Conservation (phyloP, 2,797 vertebrate species). For the Urosaurus nigricauda region DNA sequence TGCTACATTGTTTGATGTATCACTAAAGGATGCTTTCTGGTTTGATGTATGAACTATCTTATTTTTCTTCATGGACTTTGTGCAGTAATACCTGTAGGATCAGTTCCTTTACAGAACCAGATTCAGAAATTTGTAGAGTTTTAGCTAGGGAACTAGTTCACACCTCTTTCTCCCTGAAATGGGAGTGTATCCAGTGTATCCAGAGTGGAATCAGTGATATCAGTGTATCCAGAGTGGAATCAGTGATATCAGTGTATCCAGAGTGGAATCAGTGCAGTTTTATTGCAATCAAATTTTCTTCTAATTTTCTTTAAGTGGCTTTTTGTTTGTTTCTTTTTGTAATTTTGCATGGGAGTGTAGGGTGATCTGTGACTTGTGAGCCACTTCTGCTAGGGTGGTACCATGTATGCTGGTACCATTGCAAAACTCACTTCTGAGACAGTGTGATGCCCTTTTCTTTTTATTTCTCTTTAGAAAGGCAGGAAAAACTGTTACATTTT, state of each 20-base stretch:
- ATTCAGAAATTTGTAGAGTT: neutral
- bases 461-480: neutral
- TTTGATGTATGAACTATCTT: slow-evolving; percentile 31
- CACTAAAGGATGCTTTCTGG: slow-evolving; percentile 49
- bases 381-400: neutral
- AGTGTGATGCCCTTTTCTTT: neutral
- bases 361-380: neutral
- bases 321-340: neutral
- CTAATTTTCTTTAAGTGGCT: neutral
- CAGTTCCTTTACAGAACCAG: neutral
- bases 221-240: too few relatives aligned
- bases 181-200: too few relatives aligned
- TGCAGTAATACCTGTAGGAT: neutral
- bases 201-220: too few relatives aligned
- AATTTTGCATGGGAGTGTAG: neutral
- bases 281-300: neutral
- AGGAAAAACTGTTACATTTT: neutral
- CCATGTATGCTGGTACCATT: neutral
- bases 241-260: neutral
- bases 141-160: neutral
- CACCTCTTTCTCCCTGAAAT: neutral
- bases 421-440: neutral
- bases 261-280: neutral
- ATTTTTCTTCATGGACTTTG: neutral
- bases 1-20: slow-evolving; percentile 70